A percentile compares a stretch with the other conserved stretches of the same genome.
Conservation (phyloP, 2,113 vertebrate genomes). For the Eulemur rufifrons region DNA sequence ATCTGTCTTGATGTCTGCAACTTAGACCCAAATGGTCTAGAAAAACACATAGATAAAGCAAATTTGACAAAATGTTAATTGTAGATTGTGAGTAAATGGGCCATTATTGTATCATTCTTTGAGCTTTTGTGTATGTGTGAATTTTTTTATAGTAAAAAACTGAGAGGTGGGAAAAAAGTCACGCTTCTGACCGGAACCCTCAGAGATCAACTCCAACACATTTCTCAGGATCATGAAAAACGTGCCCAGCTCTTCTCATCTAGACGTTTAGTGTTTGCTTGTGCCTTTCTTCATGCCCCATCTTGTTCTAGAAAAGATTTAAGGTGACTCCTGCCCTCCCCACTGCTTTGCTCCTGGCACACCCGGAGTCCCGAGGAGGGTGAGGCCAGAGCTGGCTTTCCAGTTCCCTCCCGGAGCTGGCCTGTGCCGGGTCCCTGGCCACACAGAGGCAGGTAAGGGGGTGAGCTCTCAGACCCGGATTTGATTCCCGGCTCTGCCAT, state of each 20-base stretch:
- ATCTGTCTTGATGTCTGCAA: not conserved
- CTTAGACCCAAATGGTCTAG: not conserved
- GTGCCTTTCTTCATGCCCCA: not conserved
- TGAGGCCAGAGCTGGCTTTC: too few species aligned
- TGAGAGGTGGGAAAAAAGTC: not conserved
- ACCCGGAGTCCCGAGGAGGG: not conserved
- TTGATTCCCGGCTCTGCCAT: not conserved
- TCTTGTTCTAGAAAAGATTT: not conserved
- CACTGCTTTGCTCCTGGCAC: not conserved
- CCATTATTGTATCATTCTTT: not conserved
- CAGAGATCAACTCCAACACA: not conserved
- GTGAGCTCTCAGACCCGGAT: not conserved
- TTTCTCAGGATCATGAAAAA: not conserved
- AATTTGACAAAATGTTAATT: not conserved
- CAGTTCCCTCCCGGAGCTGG: not conserved
- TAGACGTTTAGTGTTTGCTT: not conserved
- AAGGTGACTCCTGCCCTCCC: not conserved
- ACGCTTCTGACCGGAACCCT: not conserved
- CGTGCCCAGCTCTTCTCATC: not conserved
- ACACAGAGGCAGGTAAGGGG: rapidly evolving
- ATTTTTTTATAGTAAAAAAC: not conserved
- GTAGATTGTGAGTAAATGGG: not conserved
- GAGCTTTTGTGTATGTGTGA: not conserved
- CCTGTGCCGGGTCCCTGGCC: not conserved
- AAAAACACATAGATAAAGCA: not conserved